Percentiles rank a stretch among this genome's conserved stretches.
phyloP scores from a whole-genome alignment of 2,888 invertebrate species.

The Tetranychus piercei region DNA sequence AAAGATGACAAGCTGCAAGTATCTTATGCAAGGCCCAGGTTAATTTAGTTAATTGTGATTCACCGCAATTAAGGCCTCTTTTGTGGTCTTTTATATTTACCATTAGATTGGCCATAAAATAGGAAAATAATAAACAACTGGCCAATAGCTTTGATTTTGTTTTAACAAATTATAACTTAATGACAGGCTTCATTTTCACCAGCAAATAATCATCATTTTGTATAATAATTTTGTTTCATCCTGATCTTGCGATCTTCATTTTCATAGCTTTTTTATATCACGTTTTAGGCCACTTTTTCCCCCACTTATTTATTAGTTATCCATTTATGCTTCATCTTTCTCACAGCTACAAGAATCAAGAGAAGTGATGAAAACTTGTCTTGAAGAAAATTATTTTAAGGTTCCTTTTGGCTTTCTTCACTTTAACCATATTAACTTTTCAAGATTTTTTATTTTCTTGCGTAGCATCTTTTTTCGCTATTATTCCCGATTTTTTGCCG shows the following conservation, averaged over 20 bases:
- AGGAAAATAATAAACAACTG: no score
- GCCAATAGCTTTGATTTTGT: no score
- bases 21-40: no score
- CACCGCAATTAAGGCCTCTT: no score
- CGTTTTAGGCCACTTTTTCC: neutral
- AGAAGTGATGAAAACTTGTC: neutral
- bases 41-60: no score
- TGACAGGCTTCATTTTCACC: no score
- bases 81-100: no score
- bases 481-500: neutral
- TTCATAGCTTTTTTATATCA: neutral
- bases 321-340: neutral
- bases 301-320: constrained; percentile 4
- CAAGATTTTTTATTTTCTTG: neutral
- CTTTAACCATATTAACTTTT: neutral
- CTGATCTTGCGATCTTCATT: no score
- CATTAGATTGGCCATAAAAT: no score
- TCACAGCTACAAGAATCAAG: neutral
- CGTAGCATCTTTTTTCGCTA: neutral
- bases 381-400: neutral
- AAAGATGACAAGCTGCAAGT: no score
- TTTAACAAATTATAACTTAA: no score
- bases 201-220: no score
- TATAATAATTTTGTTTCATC: neutral
- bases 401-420: neutral